Base-by-base conservation (phyloP, 2,113 vertebrate genomes). In the Sterrhoptilus dennistouni region DNA sequence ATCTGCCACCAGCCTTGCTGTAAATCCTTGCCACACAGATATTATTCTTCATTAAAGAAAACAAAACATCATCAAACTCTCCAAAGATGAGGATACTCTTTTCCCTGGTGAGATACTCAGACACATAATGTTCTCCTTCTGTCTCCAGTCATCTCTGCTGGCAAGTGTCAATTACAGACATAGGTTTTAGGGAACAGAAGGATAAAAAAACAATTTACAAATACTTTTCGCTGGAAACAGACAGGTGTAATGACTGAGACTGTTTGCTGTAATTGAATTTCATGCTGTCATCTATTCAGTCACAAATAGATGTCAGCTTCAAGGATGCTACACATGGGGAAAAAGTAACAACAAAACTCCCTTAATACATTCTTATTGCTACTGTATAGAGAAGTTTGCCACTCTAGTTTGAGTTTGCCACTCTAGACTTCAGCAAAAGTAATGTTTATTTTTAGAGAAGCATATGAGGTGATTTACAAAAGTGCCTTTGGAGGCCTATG, bases 151-250 rank as follows among this genome's bases (percentile, higher is more conserved):
- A 97, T 98, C 96, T 97, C 90, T 77, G 92, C 92, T 97, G 97
- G 97, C 97, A 98, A 98, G 98, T 98, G 98, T 98, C 98, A 98
- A 98, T 98, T 98, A 98, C 91, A 94, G 93, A 85, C 87, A 92
- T 27, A 93, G 97, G 97, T 98, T 98, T 98, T 97, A 98, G 96
- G 96, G 93, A 96, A 97, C 12, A 36, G 94, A 97, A 98, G 96
- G 97, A 97, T 96, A 97, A 98, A 97, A 97, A 97, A 93, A 95
- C 97, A 98, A 98, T 98, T 98, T 98, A 98, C 97, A 98, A 98
- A 98, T 97, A 97, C 98, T 98, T 98, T 98, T 96, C 97, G 87
- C 85, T 94, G 92, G 97, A 98, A 98, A 96, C 77, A 96, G 97
- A 98, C 97, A 98, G 98, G 96, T 98, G 96, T 97, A 98, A 98